These are phyloP conservation scores for Trogon surrucura DNA, from an alignment of 2,113 vertebrate genomes.

Conservation along the genomic window DNA sequence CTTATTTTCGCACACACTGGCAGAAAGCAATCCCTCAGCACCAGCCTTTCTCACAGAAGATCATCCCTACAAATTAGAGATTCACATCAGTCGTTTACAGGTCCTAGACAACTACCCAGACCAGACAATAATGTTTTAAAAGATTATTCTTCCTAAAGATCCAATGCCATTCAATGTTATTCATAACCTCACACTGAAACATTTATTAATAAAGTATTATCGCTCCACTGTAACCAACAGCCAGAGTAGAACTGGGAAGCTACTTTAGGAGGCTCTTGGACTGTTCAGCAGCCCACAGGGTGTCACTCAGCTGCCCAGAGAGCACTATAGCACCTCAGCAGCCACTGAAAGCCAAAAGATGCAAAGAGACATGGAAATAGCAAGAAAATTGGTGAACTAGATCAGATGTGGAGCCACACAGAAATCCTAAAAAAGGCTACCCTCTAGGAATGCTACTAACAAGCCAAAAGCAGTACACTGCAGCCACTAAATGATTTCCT, in stretches of 20 bases:
- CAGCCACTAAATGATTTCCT: neutral
- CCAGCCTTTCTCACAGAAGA: neutral
- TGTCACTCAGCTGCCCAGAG: neutral
- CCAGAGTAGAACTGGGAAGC: neutral
- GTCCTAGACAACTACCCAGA: neutral
- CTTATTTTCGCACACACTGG: neutral
- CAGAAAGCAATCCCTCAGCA: neutral
- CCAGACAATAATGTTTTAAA: neutral
- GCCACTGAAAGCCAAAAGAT: neutral
- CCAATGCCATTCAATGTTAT: neutral
- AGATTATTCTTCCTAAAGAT: neutral
- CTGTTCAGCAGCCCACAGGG: too few species aligned
- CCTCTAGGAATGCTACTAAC: neutral
- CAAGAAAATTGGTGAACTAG: neutral
- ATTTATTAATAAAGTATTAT: neutral
- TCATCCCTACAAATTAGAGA: neutral
- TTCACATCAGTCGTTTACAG: neutral
- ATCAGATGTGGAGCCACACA: neutral
- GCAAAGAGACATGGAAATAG: neutral
- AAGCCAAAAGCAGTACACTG: neutral
- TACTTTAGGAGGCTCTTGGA: neutral
- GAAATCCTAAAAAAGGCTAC: neutral
- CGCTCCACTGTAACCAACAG: neutral
- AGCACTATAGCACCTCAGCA: neutral
- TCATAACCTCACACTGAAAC: neutral